Conservation (phyloP, 1,140 invertebrate species). For the Drosophila yakuba region DNA sequence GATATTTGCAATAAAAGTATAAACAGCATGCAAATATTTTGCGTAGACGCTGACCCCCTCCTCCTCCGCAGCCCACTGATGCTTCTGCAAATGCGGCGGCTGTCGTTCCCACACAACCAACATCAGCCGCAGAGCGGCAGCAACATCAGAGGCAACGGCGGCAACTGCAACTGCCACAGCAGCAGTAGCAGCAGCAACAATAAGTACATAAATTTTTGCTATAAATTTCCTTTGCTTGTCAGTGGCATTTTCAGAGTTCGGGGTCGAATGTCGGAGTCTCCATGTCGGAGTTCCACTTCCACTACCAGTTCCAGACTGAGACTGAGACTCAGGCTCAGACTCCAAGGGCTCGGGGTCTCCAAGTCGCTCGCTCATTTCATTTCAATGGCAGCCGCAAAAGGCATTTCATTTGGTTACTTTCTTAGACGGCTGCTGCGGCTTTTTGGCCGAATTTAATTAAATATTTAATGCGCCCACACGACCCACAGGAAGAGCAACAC, state of each 20-base stretch:
- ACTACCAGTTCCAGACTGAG: constrained; percentile 2
- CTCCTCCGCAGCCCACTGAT: not conserved
- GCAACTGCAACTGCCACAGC: constrained; percentile 22
- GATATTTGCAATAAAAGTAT: constrained; percentile 82
- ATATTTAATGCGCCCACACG: constrained; percentile 62
- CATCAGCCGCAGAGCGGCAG: constrained; percentile 35
- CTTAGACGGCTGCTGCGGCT: constrained; percentile 60
- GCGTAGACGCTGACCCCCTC: constrained; percentile 40
- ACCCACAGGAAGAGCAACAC: constrained; percentile 3
- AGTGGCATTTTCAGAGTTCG: constrained; percentile 72
- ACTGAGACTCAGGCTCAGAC: not conserved
- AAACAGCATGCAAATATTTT: constrained; percentile 77
- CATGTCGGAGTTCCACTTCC: constrained; percentile 1
- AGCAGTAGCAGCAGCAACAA: constrained; percentile 43
- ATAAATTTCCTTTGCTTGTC: constrained; percentile 81
- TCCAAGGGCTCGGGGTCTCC: constrained; percentile 1
- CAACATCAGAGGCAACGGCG: constrained; percentile 42
- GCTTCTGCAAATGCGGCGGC: constrained; percentile 30
- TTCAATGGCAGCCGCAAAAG: constrained; percentile 78
- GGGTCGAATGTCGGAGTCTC: constrained; percentile 44
- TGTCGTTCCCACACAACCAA: constrained; percentile 48
- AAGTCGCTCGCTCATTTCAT: constrained; percentile 54
- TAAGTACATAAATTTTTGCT: constrained; percentile 75
- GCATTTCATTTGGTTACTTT: constrained; percentile 77
- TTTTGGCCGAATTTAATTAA: constrained; percentile 76